Evolutionary conservation across 2,113 vertebrate species (phyloP).

Genomic region (Stictonetta naevosa): DNA sequence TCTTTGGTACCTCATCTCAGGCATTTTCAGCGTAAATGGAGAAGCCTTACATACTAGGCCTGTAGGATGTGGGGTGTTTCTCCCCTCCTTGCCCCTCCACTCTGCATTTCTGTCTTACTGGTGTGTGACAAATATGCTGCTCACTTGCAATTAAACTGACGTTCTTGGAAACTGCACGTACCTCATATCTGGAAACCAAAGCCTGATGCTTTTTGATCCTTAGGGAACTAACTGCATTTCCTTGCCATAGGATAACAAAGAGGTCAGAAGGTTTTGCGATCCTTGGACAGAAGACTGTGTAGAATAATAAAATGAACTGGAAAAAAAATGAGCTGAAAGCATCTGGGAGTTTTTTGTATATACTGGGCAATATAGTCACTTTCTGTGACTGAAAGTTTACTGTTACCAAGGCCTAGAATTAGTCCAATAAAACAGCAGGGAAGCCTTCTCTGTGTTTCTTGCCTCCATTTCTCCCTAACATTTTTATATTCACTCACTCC

Average conservation of each 20-base stretch:
- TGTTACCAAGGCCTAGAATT: neutral
- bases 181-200: neutral
- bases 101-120: neutral
- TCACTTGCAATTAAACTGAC: neutral
- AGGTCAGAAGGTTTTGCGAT: constrained; percentile 21
- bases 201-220: neutral
- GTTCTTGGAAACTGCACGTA: neutral
- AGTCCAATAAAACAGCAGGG: constrained; percentile 56
- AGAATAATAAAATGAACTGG: neutral
- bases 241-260: neutral
- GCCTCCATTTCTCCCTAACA: neutral
- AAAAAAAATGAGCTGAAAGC: neutral
- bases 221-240: constrained; percentile 4
- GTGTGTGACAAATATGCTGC: neutral
- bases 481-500: neutral
- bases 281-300: neutral
- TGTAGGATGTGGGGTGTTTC: neutral
- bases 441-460: neutral
- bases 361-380: neutral
- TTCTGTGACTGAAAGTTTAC: constrained; percentile 19
- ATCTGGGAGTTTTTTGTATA: neutral
- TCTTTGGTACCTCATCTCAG: neutral
- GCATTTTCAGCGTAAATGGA: neutral
- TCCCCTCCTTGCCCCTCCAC: neutral
- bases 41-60: neutral